These are phyloP conservation scores for Oreamnos americanus DNA, from an alignment of 2,113 vertebrate species.

Conservation along the genomic window DNA sequence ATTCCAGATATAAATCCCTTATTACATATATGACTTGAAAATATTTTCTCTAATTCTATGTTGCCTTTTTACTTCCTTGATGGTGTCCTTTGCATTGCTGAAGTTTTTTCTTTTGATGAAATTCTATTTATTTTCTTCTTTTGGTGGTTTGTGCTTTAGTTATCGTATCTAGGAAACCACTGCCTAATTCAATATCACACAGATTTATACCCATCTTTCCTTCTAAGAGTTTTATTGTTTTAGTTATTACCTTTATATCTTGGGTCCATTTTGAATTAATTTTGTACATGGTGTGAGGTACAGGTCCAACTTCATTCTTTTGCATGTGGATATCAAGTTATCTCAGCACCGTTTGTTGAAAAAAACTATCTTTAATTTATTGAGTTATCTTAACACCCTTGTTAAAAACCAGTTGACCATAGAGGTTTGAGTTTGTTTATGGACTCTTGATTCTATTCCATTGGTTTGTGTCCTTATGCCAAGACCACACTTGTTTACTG, in stretches of 20 bases:
- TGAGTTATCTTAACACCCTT: background rate
- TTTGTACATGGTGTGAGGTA: background rate
- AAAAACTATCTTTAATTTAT: background rate
- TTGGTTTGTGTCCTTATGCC: background rate
- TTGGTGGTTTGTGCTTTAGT: background rate
- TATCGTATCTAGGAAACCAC: background rate
- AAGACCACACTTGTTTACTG: background rate
- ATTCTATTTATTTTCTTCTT: background rate
- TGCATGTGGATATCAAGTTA: background rate
- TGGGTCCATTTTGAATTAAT: background rate
- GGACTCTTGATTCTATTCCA: background rate
- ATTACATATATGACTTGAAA: background rate
- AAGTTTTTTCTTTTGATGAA: background rate
- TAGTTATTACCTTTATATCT: background rate
- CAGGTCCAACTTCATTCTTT: background rate
- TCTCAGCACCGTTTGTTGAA: background rate
- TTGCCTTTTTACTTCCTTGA: slow-evolving; percentile 7
- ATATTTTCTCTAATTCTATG: slow-evolving; percentile 2
- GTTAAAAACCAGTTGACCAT: background rate
- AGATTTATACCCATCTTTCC: background rate
- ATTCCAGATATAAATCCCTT: background rate
- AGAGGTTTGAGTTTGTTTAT: background rate
- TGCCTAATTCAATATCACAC: background rate
- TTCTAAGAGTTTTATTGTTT: background rate
- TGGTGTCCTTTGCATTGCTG: background rate